Evolutionary conservation across 2,888 invertebrate genomes (phyloP).

Genomic region (Drosophila tanythrix): DNA sequence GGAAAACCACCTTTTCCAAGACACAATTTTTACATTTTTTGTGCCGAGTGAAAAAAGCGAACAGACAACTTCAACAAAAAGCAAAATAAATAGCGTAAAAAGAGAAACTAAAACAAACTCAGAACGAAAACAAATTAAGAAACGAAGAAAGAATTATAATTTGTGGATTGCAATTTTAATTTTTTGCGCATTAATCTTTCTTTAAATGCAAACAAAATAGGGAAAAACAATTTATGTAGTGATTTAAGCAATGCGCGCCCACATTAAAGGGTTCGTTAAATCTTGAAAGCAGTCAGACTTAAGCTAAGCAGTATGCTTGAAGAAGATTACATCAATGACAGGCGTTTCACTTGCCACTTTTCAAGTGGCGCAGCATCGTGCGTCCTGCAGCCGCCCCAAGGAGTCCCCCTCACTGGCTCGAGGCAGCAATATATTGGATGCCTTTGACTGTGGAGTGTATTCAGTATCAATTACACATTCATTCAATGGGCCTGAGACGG

Average conservation of each 20-base stretch:
- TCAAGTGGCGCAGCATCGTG: not conserved
- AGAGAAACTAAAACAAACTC: not conserved
- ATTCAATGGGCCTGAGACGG: conserved; percentile 59
- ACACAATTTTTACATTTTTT: not conserved
- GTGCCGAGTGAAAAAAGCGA: too few species aligned
- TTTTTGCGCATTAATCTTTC: not conserved
- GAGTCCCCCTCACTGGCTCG: conserved; percentile 17
- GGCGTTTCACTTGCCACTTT: conserved; percentile 44
- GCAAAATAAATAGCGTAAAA: not conserved
- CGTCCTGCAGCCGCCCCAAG: conserved; percentile 1
- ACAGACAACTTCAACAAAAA: not conserved
- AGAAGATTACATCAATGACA: conserved; percentile 49
- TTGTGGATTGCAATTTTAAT: not conserved
- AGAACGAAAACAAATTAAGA: not conserved
- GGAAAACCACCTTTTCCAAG: too few species aligned
- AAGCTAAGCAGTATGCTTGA: conserved; percentile 22
- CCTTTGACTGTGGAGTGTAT: conserved; percentile 66
- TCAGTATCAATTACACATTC: conserved; percentile 77
- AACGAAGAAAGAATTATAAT: not conserved
- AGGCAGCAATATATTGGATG: conserved; percentile 54
- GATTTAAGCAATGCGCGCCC: conserved; percentile 16
- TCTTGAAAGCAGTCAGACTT: conserved; percentile 40
- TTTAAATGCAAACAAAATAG: not conserved
- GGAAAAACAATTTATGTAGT: not conserved
- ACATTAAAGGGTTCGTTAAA: conserved; percentile 24